phyloP scores from a whole-genome alignment of 1,140 invertebrate genomes.

The roundworm (Caenorhabditis elegans) region WBcel235 BX284605.5:1450001-1450500 shows the following conservation, averaged over 20 bases:
- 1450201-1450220: background rate
- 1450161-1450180: background rate
- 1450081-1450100: background rate
- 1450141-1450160: background rate
- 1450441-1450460: no score
- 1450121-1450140: background rate
- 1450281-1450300: background rate
- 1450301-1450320: background rate
- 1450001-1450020: no score
- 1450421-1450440: no score
- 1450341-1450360: background rate
- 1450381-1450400: background rate
- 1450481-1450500: no score
- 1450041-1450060: no score
- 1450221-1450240: background rate
- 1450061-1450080: no score
- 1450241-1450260: background rate
- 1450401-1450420: no score
- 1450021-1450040: no score
- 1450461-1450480: no score
- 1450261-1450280: background rate
- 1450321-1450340: background rate
- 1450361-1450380: background rate
- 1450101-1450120: background rate
- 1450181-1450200: background rate